Evolutionary conservation across 2,113 vertebrate genomes (phyloP).

Genomic region (Cyanistes caeruleus): DNA sequence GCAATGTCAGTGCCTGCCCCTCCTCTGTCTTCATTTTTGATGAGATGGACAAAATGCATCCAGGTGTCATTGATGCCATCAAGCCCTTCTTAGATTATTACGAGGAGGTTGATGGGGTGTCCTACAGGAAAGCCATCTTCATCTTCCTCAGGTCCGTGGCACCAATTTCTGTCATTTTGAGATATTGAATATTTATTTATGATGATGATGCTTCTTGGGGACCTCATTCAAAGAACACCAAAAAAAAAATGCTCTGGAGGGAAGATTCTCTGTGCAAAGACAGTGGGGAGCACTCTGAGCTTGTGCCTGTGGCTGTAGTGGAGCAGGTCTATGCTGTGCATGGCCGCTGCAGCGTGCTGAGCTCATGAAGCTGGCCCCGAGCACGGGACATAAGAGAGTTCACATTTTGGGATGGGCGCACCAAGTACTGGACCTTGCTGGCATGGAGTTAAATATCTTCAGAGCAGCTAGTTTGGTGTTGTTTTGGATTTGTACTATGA

Average conservation of each 20-base stretch:
- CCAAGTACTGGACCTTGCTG: neutral
- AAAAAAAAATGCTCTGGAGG: neutral
- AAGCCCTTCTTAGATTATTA: slow-evolving; percentile 93
- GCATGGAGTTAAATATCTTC: neutral
- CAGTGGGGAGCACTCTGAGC: neutral
- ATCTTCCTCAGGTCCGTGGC: slow-evolving; percentile 91
- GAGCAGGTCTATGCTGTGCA: neutral
- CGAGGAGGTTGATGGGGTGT: slow-evolving; percentile 84
- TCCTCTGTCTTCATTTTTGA: slow-evolving; percentile 93
- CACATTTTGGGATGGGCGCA: neutral
- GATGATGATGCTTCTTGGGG: neutral
- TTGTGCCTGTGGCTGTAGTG: neutral
- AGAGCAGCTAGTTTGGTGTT: neutral
- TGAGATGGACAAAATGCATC: slow-evolving; percentile 95
- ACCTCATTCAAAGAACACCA: neutral
- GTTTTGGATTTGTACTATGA: neutral
- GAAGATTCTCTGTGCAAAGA: neutral
- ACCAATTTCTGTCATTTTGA: neutral
- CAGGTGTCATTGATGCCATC: slow-evolving; percentile 90
- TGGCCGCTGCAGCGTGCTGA: neutral
- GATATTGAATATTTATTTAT: neutral
- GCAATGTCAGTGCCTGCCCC: slow-evolving; percentile 85
- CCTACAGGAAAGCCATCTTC: slow-evolving; percentile 90
- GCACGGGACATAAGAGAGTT: neutral
- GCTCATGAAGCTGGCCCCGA: neutral